Base-by-base conservation (phyloP, 2,113 vertebrate genomes). In the Colossoma macropomum region DNA sequence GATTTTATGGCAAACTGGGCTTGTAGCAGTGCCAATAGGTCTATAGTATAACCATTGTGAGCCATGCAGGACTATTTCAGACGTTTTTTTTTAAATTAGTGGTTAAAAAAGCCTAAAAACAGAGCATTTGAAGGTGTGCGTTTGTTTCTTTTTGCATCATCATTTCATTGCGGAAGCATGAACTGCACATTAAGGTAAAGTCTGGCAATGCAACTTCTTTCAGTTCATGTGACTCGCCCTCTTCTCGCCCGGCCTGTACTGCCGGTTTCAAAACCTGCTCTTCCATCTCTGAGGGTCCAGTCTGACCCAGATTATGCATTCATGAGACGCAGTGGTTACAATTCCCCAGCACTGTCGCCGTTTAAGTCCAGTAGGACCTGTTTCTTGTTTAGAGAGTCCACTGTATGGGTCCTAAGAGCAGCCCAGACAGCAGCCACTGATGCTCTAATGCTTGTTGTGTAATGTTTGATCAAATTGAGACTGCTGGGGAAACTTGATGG, bases 391-490 rank as follows among this genome's bases (percentile, higher is more conserved):
- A 15, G 17, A 19, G 17, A 2, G 1, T 30, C 73, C 41, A 13
- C n/a, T 11, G 23, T 25, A 23, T n/a, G 0, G 0, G 9, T 56
- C 1, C 17, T 11, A 2, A 23, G n/a, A 9, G 62, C 41, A 4
- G 7, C 16, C 28, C 13, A 4, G 11, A 17, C 30, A 38, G 28
- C 34, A 19, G 19, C 7, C 11, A 59, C 23, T 38, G n/a, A 27
- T 38, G 69, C 32, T 66, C 45, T 54, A 60, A 17, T 13, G 48
- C 72, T 17, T 59, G n/a, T 66, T 41, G 25, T 68, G 21, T 27
- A 30, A 32, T 75, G 4, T 75, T 48, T 79, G 86, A 48, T 75
- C 32, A 77, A 52, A 77, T 69, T 16, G 30, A 71, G 72, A 68
- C 45, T 28, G 68, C n/a, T 48, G 10, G 34, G 74, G 56, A 45